Conservation (phyloP, 2,797 vertebrate species). For the Naso thynnoides region DNA sequence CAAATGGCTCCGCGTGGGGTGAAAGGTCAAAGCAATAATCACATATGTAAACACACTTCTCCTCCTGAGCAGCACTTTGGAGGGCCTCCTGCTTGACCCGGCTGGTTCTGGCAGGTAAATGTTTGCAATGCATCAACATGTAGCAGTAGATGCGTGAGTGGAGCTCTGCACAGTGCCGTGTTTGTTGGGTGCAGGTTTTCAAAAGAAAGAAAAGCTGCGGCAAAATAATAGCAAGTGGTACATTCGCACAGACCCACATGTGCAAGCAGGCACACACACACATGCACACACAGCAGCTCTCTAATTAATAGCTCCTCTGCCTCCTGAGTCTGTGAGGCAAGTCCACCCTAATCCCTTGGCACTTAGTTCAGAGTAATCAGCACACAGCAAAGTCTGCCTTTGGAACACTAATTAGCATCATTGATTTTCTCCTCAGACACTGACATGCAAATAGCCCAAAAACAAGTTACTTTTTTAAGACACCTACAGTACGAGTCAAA, state of each 20-base stretch:
- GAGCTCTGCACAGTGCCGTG: neutral
- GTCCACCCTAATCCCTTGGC: conserved; percentile 82
- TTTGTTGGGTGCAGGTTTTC: conserved; percentile 59
- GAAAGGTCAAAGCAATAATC: conserved; percentile 83
- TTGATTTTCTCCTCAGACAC: conserved; percentile 77
- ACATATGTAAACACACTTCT: conserved; percentile 78
- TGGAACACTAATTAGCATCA: conserved; percentile 83
- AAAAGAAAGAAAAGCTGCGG: conserved; percentile 59
- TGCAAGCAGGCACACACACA: conserved; percentile 30
- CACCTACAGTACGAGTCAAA: conserved; percentile 35
- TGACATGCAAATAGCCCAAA: conserved; percentile 77
- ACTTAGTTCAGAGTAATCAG: conserved; percentile 81
- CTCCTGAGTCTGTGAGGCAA: conserved; percentile 79
- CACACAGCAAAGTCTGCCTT: conserved; percentile 75
- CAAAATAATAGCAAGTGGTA: conserved; percentile 51
- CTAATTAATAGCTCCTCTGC: conserved; percentile 82
- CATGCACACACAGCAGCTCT: conserved; percentile 37
- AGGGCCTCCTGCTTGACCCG: conserved; percentile 64
- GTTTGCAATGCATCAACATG: conserved; percentile 70
- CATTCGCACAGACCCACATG: conserved; percentile 53
- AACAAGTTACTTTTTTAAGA: conserved; percentile 62
- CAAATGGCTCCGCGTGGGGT: conserved; percentile 73
- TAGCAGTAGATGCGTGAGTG: conserved; percentile 29
- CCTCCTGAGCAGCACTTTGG: conserved; percentile 53
- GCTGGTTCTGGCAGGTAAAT: conserved; percentile 72